Evolutionary conservation across 2,797 vertebrate species (phyloP), one percentile per base, ranked within the genome.

Genomic region (Myripristis murdjan): DNA sequence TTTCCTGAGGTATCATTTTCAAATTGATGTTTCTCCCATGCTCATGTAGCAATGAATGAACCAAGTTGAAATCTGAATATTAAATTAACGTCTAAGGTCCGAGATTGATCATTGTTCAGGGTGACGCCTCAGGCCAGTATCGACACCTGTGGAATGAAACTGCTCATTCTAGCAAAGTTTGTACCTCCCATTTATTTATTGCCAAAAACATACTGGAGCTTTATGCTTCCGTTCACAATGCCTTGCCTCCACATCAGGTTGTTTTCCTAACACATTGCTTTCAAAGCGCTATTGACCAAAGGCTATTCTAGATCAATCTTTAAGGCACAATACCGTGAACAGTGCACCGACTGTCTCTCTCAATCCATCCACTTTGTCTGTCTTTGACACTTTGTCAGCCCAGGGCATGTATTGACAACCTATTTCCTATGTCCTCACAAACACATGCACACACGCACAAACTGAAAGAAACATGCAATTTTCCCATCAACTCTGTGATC

Each of bases 321-420:
- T 7, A 12, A 46, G 18, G 59, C 52, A 61, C 46, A 58, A 56
- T 2, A 64, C 28, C 20, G 2, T 75, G 15, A 79, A 79, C 44
- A 47, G 11, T 69, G 53, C 64, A 35, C 24, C 46, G 22, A 1
- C 10, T 46, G 37, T 64, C 65, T 77, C 75, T 79, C 67, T 77
- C 70, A 28, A 55, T 82, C 74, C 33, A 53, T 65, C 52, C n/a
- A 41, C 46, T 51, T 49, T 60, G 43, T 59, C 44, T 8, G 6
- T 53, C 43, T 78, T 75, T 75, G 64, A 74, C 70, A 66, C 71
- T 76, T 78, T 80, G 28, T 77, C 48, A 54, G 81, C 81, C 70
- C 2, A 9, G 24, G 58, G 77, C 51, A 31, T 69, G 10, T 83
- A 89, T 84, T 64, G 83, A 87, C 75, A 73, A 16, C 20, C 55